Conservation (phyloP, 2,113 vertebrate genomes). For the Anguilla japonica region DNA sequence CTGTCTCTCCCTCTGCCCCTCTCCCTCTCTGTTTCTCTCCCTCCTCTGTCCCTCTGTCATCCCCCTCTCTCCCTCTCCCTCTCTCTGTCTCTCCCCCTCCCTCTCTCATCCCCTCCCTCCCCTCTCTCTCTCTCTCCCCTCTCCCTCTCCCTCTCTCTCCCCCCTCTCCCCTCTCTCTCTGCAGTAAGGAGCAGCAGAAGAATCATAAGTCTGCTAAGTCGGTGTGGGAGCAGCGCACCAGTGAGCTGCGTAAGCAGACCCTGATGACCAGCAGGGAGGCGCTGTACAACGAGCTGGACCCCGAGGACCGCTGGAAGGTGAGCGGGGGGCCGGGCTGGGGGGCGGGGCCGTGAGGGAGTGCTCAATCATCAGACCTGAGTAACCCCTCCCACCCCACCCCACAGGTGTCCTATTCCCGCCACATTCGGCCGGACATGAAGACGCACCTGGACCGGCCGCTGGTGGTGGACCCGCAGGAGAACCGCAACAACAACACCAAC, state of each 20-base stretch:
- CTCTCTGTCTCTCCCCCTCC: background rate
- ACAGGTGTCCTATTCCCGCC: constrained; percentile 78
- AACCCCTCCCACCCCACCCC: background rate
- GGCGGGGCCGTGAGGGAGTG: background rate
- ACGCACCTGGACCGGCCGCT: constrained; percentile 91
- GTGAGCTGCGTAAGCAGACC: constrained; percentile 88
- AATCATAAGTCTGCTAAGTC: constrained; percentile 83
- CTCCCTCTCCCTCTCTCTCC: background rate
- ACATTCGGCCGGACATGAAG: constrained; percentile 85
- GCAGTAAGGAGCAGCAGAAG: constrained; percentile 91
- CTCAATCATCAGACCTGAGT: background rate
- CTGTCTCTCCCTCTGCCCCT: background rate
- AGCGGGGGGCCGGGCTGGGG: constrained; percentile 55
- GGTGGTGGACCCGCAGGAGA: constrained; percentile 91
- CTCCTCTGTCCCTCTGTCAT: too few relatives aligned
- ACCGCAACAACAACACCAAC: constrained; percentile 97
- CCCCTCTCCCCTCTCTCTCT: constrained; percentile 22
- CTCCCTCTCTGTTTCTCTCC: background rate
- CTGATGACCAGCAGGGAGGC: constrained; percentile 88
- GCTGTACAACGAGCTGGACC: constrained; percentile 85
- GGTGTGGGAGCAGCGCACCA: constrained; percentile 93
- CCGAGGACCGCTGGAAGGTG: constrained; percentile 88
- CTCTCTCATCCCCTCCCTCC: background rate
- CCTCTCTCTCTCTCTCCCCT: too few relatives aligned
- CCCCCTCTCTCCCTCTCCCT: background rate